phyloP scores from a whole-genome alignment of 1,140 invertebrate species.

The Augochlora pura region DNA sequence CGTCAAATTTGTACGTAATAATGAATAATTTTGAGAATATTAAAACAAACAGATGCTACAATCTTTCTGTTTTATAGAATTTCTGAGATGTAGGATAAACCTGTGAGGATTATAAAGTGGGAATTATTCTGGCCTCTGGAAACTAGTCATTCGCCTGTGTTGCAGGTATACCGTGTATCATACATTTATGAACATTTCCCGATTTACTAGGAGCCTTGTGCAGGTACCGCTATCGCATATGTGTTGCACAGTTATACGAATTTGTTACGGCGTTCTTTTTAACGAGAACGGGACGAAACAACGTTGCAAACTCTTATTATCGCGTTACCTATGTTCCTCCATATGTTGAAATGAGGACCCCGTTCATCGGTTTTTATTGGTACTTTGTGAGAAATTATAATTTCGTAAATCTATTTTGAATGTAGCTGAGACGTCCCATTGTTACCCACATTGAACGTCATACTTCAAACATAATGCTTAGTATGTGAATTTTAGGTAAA shows the following conservation, averaged over 20 bases:
- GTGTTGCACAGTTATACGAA: neutral
- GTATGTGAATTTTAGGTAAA: too few relatives aligned
- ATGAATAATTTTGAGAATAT: too few relatives aligned
- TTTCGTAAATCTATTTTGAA: neutral
- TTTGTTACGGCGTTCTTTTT: constrained; percentile 1
- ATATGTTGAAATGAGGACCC: constrained; percentile 4
- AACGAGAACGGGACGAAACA: neutral
- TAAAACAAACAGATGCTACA: neutral
- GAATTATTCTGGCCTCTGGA: neutral
- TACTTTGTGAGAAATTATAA: neutral
- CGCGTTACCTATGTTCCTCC: neutral
- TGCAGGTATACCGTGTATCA: constrained; percentile 7
- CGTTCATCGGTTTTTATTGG: neutral
- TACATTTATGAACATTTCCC: constrained; percentile 23
- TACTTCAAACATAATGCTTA: too few relatives aligned
- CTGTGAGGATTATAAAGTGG: neutral
- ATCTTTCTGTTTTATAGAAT: neutral
- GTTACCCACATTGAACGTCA: too few relatives aligned
- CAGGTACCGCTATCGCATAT: neutral
- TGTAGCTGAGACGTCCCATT: neutral
- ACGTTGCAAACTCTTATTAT: constrained; percentile 18
- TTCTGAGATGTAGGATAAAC: neutral
- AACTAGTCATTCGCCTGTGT: neutral
- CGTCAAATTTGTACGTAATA: too few relatives aligned
- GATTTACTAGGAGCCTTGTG: neutral